phyloP scores from a whole-genome alignment of 2,113 vertebrate species.

The Dicaeum eximium region DNA sequence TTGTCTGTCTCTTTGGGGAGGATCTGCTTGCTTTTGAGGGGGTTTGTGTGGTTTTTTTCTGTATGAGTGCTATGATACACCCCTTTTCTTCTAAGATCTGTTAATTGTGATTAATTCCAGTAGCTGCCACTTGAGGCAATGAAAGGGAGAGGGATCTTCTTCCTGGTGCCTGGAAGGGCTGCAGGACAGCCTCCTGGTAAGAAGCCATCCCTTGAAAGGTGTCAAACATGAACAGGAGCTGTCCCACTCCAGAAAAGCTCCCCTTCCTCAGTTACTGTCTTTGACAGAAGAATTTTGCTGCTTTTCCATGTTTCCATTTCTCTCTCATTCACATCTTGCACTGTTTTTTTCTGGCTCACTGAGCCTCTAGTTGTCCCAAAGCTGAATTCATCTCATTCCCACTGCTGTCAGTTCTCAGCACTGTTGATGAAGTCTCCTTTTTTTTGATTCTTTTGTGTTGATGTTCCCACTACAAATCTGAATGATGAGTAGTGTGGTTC shows the following conservation, averaged over 20 bases:
- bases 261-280: neutral
- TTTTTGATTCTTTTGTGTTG: neutral
- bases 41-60: neutral
- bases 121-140: neutral
- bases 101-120: neutral
- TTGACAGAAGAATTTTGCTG: neutral
- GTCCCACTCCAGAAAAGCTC: neutral
- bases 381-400: neutral
- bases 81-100: neutral
- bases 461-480: neutral
- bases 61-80: rapidly evolving
- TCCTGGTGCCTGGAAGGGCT: neutral
- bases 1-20: neutral
- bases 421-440: neutral
- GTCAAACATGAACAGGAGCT: neutral
- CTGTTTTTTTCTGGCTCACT: neutral
- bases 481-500: neutral
- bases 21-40: neutral
- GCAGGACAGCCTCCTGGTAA: neutral
- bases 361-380: neutral
- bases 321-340: neutral
- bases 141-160: neutral
- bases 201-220: neutral
- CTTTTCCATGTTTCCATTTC: neutral
- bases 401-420: neutral